Conservation (phyloP, 2,113 vertebrate genomes). For the Cynocephalus volans region DNA sequence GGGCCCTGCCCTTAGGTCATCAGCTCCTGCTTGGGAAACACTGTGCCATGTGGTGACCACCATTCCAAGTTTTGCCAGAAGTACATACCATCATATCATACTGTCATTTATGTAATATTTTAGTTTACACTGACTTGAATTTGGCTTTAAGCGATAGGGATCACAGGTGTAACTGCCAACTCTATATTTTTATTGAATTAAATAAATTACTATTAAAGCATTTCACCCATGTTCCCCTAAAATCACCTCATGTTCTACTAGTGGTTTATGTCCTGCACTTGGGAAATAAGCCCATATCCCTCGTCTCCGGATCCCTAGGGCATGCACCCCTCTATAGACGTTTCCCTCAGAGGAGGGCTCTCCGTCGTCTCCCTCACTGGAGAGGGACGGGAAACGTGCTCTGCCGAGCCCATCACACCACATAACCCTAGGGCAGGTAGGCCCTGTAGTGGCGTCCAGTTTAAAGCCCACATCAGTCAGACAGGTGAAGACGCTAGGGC, state of each 20-base stretch:
- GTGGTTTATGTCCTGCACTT: not conserved
- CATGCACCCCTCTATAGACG: too few relatives aligned
- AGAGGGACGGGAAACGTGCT: not conserved
- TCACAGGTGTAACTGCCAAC: not conserved
- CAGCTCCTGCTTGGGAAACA: conserved; percentile 22
- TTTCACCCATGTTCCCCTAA: not conserved
- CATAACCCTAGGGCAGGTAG: not conserved
- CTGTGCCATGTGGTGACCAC: not conserved
- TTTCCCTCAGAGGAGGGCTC: not conserved
- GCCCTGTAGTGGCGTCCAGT: not conserved
- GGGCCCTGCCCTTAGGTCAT: not conserved
- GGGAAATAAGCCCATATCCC: not conserved
- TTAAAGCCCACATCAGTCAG: not conserved
- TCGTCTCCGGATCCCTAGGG: not conserved
- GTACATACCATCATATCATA: not conserved
- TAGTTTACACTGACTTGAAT: not conserved
- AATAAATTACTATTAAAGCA: not conserved
- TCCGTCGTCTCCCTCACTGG: not conserved
- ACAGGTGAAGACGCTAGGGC: not conserved
- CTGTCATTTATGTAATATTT: not conserved
- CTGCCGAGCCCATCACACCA: not conserved
- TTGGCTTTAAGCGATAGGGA: not conserved
- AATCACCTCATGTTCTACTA: not conserved
- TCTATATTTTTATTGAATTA: conserved; percentile 4
- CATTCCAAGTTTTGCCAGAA: not conserved